Evolutionary conservation across 2,888 invertebrate species (phyloP).

Genomic region (Lingula anatina): DNA sequence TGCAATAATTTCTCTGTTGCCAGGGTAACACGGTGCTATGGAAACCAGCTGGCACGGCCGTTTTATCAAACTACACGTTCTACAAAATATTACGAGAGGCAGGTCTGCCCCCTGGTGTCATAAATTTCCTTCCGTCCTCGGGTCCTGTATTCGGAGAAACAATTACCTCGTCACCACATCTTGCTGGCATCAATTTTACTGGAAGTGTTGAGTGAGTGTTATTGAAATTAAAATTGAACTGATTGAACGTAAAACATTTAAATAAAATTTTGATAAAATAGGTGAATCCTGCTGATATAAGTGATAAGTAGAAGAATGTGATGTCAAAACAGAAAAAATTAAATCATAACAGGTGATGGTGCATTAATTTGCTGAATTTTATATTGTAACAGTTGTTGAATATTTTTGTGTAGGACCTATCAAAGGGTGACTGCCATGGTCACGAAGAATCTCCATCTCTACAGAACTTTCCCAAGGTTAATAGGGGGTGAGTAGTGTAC

Average conservation of each 20-base stretch:
- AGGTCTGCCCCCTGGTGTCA: constrained; percentile 91
- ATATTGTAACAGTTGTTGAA: no score
- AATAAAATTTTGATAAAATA: no score
- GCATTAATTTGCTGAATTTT: no score
- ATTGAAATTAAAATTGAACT: constrained; percentile 30
- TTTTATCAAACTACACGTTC: constrained; percentile 91
- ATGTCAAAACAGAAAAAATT: no score
- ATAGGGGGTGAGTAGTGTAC: constrained; percentile 58
- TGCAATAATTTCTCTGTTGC: no score
- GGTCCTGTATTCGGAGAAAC: constrained; percentile 92
- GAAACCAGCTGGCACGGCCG: constrained; percentile 97
- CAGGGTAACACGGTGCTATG: constrained; percentile 94
- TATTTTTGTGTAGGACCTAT: no score
- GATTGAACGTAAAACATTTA: no score
- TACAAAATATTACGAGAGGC: constrained; percentile 80
- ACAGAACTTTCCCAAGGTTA: constrained; percentile 85
- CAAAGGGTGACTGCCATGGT: no score
- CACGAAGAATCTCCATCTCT: constrained; percentile 77
- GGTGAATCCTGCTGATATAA: no score
- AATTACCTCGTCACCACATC: constrained; percentile 75
- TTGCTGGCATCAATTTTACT: constrained; percentile 96
- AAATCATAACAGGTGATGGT: no score
- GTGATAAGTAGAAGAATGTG: no score
- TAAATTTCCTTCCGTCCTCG: constrained; percentile 94
- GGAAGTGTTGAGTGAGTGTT: constrained; percentile 89